Conservation (phyloP, 2,888 invertebrate species). For the Pinctada fucata region DNA sequence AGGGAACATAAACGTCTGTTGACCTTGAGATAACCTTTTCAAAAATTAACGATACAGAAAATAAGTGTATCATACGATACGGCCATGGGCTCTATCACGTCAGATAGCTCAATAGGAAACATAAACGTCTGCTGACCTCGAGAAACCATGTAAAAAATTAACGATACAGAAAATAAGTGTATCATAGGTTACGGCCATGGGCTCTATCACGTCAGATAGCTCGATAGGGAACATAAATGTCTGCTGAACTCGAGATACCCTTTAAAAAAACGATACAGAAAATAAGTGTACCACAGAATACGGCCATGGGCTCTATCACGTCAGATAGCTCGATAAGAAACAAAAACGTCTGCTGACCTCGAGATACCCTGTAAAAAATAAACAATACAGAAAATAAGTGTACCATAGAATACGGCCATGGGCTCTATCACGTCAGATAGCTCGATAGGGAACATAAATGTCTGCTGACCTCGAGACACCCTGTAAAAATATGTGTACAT, state of each 20-base stretch:
- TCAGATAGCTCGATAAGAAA: slow-evolving; percentile 95
- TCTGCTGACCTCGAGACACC: slow-evolving; percentile 85
- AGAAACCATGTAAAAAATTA: slow-evolving; percentile 83
- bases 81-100: slow-evolving; percentile 92
- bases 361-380: slow-evolving; percentile 84
- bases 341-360: slow-evolving; percentile 91
- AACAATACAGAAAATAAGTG: slow-evolving; percentile 87
- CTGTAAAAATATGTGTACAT: slow-evolving; percentile 67
- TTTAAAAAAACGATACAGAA: slow-evolving; percentile 83
- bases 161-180: slow-evolving; percentile 89
- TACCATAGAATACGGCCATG: slow-evolving; percentile 94
- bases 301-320: slow-evolving; percentile 90
- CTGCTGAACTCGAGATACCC: slow-evolving; percentile 84
- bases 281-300: slow-evolving; percentile 94
- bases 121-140: slow-evolving; percentile 92
- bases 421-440: slow-evolving; percentile 93
- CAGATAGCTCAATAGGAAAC: slow-evolving; percentile 93
- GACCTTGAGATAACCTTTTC: slow-evolving; percentile 86
- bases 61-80: slow-evolving; percentile 94
- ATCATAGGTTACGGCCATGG: slow-evolving; percentile 94
- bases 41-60: slow-evolving; percentile 83
- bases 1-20: slow-evolving; percentile 92
- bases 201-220: slow-evolving; percentile 91
- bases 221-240: slow-evolving; percentile 92
- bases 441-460: slow-evolving; percentile 91